Percentiles rank a stretch among this genome's conserved stretches.
Evolutionary conservation across 2,888 invertebrate genomes (phyloP).

Genomic region (Cyclophora albipunctata): DNA sequence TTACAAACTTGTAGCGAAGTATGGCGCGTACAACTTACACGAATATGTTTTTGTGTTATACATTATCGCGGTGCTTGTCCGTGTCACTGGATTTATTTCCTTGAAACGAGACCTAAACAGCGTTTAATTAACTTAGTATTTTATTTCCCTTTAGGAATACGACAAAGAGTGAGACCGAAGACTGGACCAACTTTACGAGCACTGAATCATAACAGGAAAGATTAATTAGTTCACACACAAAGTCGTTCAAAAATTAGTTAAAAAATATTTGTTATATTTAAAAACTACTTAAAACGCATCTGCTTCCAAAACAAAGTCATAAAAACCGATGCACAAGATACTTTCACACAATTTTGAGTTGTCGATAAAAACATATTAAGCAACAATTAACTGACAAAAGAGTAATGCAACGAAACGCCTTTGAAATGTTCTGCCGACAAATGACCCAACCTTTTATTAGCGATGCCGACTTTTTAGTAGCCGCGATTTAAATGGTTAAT

Average conservation of each 20-base stretch:
- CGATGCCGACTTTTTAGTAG: conserved; percentile 4
- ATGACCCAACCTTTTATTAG: conserved; percentile 3
- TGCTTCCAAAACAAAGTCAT: no score
- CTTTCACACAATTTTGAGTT: conserved; percentile 22
- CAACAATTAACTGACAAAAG: conserved; percentile 25
- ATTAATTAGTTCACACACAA: no score
- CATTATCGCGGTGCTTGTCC: conserved; percentile 7
- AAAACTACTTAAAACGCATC: no score
- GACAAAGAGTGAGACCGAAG: no score
- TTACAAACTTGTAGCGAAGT: conserved; percentile 25
- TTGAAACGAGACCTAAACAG: no score
- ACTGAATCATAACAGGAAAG: no score
- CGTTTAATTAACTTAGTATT: no score
- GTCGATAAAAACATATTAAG: conserved; percentile 22
- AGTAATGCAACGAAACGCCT: conserved; percentile 33
- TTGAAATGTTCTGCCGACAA: conserved; percentile 22
- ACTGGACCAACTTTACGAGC: no score
- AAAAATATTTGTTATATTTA: no score
- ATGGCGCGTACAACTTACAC: conserved; percentile 14
- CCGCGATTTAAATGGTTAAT: conserved; percentile 6
- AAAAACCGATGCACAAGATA: neutral
- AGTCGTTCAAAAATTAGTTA: no score
- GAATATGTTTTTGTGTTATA: conserved; percentile 4
- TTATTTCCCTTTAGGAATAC: no score
- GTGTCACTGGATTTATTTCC: no score